These are phyloP conservation scores for Ornithoptera alexandrae DNA, from an alignment of 2,888 invertebrate species.

Conservation along the genomic window DNA sequence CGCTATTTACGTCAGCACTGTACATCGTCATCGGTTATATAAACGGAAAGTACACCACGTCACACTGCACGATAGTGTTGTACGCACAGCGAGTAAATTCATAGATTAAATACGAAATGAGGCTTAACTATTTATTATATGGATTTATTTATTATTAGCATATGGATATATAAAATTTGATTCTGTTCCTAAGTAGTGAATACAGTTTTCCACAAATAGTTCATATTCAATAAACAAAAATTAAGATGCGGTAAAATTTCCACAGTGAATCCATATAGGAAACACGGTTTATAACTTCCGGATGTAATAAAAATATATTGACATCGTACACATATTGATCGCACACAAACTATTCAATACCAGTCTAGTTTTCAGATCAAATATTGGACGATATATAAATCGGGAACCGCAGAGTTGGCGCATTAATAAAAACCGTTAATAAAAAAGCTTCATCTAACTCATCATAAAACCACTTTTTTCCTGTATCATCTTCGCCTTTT, in stretches of 20 bases:
- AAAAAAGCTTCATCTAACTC: no score
- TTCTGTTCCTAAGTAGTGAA: conserved; percentile 7
- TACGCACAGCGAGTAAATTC: conserved; percentile 7
- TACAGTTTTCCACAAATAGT: conserved; percentile 7
- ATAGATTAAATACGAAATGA: conserved; percentile 19
- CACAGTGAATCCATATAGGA: conserved; percentile 6
- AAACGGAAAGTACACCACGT: conserved; percentile 12
- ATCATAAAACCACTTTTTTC: no score
- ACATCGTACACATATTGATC: not conserved
- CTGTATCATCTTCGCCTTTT: not conserved
- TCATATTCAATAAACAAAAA: conserved; percentile 20
- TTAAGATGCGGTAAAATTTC: conserved; percentile 8
- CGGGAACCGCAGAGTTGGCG: no score
- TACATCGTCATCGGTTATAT: conserved; percentile 7
- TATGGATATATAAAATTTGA: conserved; percentile 5
- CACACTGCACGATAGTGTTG: not conserved
- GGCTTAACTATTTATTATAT: conserved; percentile 6
- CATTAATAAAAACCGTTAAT: no score
- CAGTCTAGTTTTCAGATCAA: no score
- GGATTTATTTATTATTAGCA: no score
- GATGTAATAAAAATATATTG: conserved; percentile 8
- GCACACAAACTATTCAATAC: no score
- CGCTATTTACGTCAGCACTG: conserved; percentile 8
- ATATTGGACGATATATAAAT: no score
- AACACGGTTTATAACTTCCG: conserved; percentile 1